A percentile compares a stretch with the other conserved stretches of the same genome.
Conservation (phyloP, 2,888 invertebrate genomes). For the Autographa gamma region DNA sequence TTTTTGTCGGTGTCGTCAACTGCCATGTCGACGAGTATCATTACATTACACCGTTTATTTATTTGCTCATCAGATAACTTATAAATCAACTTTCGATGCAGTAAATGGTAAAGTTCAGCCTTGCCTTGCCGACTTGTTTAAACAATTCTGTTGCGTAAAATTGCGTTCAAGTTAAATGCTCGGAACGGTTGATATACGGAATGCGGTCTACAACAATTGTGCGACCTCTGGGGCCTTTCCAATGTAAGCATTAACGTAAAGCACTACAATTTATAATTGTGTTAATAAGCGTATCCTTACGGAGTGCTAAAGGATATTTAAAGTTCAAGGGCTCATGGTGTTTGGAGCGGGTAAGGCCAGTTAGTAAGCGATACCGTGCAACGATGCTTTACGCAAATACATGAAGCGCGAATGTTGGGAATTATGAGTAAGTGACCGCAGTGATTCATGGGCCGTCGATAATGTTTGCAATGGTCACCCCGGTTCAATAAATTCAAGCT, state of each 20-base stretch:
- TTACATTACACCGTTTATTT: slow-evolving; percentile 49
- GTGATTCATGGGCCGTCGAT: slow-evolving; percentile 71
- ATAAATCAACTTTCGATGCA: slow-evolving; percentile 51
- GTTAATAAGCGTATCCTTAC: slow-evolving; percentile 69
- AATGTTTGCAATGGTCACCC: slow-evolving; percentile 37
- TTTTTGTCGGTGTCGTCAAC: slow-evolving; percentile 47
- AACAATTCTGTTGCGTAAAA: slow-evolving; percentile 61
- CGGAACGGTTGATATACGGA: slow-evolving; percentile 41
- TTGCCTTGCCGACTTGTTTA: slow-evolving; percentile 44
- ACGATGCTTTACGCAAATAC: slow-evolving; percentile 23
- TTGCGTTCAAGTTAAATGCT: slow-evolving; percentile 51
- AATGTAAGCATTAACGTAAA: slow-evolving; percentile 49
- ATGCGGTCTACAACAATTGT: slow-evolving; percentile 54
- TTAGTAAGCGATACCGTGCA: slow-evolving; percentile 25
- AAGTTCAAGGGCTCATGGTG: slow-evolving; percentile 74
- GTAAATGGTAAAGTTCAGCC: slow-evolving; percentile 61
- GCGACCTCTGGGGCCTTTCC: slow-evolving; percentile 56
- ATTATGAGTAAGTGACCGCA: slow-evolving; percentile 68
- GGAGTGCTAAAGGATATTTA: slow-evolving; percentile 61
- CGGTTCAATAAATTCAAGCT: slow-evolving; percentile 48
- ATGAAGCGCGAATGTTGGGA: slow-evolving; percentile 46
- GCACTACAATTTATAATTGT: slow-evolving; percentile 49
- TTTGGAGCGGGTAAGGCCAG: slow-evolving; percentile 49
- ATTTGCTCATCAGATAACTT: slow-evolving; percentile 52
- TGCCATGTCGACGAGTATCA: slow-evolving; percentile 39